Conservation (phyloP, 2,888 invertebrate genomes). For the Drosophila yooni region DNA sequence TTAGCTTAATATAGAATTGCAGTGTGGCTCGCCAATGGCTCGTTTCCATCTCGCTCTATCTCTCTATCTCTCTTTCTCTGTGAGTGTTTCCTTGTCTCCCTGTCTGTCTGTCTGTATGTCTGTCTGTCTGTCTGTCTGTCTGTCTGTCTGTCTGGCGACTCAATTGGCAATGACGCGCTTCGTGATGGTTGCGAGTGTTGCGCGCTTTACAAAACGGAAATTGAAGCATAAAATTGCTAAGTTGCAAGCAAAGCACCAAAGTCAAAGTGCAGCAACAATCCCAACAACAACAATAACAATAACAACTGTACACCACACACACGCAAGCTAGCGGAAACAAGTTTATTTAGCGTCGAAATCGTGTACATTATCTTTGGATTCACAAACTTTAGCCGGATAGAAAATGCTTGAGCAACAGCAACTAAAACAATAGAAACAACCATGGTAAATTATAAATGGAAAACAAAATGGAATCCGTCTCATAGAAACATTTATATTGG, state of each 20-base stretch:
- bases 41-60: not conserved
- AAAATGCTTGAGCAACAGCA: constrained; percentile 29
- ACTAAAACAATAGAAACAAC: constrained; percentile 4
- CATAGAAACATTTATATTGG: not conserved
- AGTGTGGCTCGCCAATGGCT: not conserved
- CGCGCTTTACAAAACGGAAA: constrained; percentile 70
- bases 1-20: constrained; percentile 47
- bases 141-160: constrained; percentile 39
- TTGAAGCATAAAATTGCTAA: constrained; percentile 80
- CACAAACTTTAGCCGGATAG: constrained; percentile 43
- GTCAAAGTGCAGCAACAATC: constrained; percentile 13
- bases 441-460: constrained; percentile 37
- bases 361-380: constrained; percentile 55
- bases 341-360: constrained; percentile 57
- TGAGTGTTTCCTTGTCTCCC: not conserved
- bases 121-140: constrained; percentile 8
- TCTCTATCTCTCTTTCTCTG: not conserved
- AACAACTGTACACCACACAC: constrained; percentile 11
- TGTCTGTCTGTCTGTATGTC: constrained; percentile 6
- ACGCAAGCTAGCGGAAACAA: constrained; percentile 53
- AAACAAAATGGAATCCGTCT: constrained; percentile 3
- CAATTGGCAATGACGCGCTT: constrained; percentile 70
- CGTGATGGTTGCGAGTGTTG: constrained; percentile 50
- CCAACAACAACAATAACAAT: constrained; percentile 11
- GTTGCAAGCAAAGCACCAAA: constrained; percentile 52